These are phyloP conservation scores for Pao palembangensis DNA, from an alignment of 2,113 vertebrate species.

Conservation along the genomic window DNA sequence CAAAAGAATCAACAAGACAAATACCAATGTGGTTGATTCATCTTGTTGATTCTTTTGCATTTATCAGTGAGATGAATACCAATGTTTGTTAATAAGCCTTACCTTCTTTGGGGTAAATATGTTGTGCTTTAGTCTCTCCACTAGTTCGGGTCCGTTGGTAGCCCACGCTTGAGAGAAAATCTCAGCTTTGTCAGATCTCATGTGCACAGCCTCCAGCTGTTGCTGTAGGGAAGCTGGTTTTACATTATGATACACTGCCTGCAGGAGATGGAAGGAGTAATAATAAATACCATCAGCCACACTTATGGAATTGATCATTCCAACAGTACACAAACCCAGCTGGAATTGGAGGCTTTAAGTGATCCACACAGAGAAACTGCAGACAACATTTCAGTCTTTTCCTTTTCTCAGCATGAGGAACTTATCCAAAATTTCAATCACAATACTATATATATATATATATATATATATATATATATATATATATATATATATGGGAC, in stretches of 20 bases:
- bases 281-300: not conserved
- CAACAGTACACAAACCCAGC: slow-evolving; percentile 52
- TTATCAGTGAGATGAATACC: not conserved
- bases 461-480: too few relatives aligned
- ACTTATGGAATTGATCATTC: not conserved
- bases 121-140: slow-evolving; percentile 87
- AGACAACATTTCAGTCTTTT: too few relatives aligned
- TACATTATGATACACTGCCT: slow-evolving; percentile 91
- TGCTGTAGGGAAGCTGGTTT: slow-evolving; percentile 85
- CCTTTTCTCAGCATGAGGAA: too few relatives aligned
- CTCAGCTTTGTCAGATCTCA: slow-evolving; percentile 83
- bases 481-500: too few relatives aligned
- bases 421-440: too few relatives aligned
- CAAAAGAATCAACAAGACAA: not conserved
- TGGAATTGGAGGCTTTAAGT: slow-evolving; percentile 28
- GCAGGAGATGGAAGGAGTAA: not conserved
- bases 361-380: not conserved
- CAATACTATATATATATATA: too few relatives aligned
- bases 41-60: not conserved
- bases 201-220: slow-evolving; percentile 82
- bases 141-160: slow-evolving; percentile 79
- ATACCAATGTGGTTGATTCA: not conserved
- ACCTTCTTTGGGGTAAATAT: slow-evolving; percentile 91
- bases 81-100: slow-evolving; percentile 18
- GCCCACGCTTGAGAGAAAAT: slow-evolving; percentile 84